phyloP scores from a whole-genome alignment of 2,113 vertebrate genomes.

The Neodontobutis hainanensis region DNA sequence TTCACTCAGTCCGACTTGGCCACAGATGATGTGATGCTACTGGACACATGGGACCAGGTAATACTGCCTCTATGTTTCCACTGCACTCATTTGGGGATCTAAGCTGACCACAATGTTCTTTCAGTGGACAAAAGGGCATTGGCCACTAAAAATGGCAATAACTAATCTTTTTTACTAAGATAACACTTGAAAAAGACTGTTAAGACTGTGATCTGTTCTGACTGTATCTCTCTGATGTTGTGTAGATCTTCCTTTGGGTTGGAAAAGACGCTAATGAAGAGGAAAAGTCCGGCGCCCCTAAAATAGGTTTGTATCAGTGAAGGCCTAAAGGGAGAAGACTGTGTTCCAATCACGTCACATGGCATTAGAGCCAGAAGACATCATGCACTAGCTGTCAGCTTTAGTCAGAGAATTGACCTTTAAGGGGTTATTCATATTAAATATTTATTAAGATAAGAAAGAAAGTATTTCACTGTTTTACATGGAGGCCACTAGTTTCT shows the following conservation, averaged over 20 bases:
- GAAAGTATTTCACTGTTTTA: too few species aligned
- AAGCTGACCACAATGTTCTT: background rate
- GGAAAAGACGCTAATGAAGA: conserved; percentile 77
- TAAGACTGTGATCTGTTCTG: background rate
- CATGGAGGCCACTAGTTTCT: too few species aligned
- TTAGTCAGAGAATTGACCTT: background rate
- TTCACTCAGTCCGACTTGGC: conserved; percentile 82
- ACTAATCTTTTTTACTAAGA: too few species aligned
- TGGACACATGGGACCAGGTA: conserved; percentile 81
- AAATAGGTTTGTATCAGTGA: conserved; percentile 73
- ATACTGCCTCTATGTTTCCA: conserved; percentile 2
- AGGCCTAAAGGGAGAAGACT: background rate
- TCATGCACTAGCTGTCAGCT: background rate
- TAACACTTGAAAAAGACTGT: background rate
- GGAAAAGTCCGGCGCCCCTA: conserved; percentile 73
- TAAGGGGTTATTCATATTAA: too few species aligned
- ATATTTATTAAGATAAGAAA: too few species aligned
- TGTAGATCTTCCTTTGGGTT: conserved; percentile 80
- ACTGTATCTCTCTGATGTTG: conserved; percentile 3
- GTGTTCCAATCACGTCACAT: background rate
- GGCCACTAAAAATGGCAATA: too few species aligned
- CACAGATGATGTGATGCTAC: conserved; percentile 83
- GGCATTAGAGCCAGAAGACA: background rate
- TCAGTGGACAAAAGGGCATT: background rate
- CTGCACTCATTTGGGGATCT: background rate